Conservation (phyloP, 2,888 invertebrate species). For the Morpho deidamia region DNA sequence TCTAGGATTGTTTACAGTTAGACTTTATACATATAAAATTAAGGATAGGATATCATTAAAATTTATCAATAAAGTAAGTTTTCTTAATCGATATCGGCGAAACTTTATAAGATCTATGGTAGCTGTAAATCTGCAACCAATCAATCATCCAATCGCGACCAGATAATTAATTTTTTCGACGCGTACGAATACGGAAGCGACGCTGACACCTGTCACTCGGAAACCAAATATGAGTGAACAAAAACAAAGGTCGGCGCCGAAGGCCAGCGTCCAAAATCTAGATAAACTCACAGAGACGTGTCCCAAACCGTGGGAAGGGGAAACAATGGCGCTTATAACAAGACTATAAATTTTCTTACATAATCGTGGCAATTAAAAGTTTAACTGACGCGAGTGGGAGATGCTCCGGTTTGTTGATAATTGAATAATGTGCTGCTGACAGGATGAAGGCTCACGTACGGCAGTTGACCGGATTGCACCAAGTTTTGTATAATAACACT, state of each 20-base stretch:
- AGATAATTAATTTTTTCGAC: background rate
- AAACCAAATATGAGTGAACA: conserved; percentile 47
- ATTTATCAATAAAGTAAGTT: too few species aligned
- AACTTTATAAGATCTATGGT: too few species aligned
- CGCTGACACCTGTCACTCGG: conserved; percentile 30
- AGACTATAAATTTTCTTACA: conserved; percentile 56
- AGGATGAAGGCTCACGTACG: too few species aligned
- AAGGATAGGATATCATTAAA: too few species aligned
- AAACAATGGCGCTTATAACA: conserved; percentile 51
- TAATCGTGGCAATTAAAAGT: conserved; percentile 64
- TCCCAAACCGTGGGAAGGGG: conserved; percentile 60
- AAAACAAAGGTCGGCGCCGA: conserved; percentile 20
- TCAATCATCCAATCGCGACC: background rate
- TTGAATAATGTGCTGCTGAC: too few species aligned
- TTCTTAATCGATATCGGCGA: too few species aligned
- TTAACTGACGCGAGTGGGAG: conserved; percentile 30
- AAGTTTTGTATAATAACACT: too few species aligned
- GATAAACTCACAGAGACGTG: conserved; percentile 53
- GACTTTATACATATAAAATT: too few species aligned
- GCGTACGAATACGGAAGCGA: conserved; percentile 11
- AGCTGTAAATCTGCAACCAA: background rate
- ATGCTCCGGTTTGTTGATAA: background rate
- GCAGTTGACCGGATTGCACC: too few species aligned
- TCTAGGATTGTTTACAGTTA: too few species aligned
- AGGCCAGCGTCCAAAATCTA: conserved; percentile 57